Conservation (phyloP, 2,797 vertebrate genomes). For the Psittacula echo region DNA sequence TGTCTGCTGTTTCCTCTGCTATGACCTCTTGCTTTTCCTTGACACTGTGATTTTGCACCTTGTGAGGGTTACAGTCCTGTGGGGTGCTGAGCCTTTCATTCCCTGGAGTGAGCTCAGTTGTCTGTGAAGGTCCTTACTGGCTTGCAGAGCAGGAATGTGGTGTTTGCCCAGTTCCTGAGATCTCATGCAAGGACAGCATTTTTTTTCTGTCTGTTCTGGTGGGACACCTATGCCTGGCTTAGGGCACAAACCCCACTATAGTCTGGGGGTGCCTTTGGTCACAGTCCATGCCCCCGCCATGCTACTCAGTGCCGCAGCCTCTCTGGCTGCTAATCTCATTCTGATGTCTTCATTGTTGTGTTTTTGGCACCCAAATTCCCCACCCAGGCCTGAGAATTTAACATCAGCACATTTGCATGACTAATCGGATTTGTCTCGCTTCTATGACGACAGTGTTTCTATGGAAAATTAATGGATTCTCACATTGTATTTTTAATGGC, state of each 20-base stretch:
- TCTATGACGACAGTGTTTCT: conserved; percentile 71
- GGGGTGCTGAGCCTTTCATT: not conserved
- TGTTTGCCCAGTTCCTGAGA: not conserved
- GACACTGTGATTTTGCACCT: not conserved
- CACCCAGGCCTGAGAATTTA: conserved; percentile 69
- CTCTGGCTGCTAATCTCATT: conserved; percentile 36
- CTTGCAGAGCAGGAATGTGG: not conserved
- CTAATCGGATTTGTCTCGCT: conserved; percentile 69
- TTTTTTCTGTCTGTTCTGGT: not conserved
- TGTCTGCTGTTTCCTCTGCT: not conserved
- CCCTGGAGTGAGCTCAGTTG: not conserved
- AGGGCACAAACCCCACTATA: fast-evolving
- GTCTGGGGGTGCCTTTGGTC: not conserved
- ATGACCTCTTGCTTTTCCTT: not conserved
- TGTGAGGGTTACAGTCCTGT: not conserved
- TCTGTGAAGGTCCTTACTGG: not conserved
- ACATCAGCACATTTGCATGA: conserved; percentile 73
- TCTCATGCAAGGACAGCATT: not conserved
- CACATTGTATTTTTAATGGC: conserved; percentile 67
- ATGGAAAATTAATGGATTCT: conserved; percentile 73
- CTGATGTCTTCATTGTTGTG: conserved; percentile 67
- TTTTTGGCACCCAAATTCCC: conserved; percentile 46
- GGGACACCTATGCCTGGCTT: not conserved
- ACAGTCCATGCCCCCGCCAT: not conserved
- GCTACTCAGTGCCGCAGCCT: not conserved